Base-by-base conservation (phyloP, 2,888 invertebrate species). In the Andrena minutula region DNA sequence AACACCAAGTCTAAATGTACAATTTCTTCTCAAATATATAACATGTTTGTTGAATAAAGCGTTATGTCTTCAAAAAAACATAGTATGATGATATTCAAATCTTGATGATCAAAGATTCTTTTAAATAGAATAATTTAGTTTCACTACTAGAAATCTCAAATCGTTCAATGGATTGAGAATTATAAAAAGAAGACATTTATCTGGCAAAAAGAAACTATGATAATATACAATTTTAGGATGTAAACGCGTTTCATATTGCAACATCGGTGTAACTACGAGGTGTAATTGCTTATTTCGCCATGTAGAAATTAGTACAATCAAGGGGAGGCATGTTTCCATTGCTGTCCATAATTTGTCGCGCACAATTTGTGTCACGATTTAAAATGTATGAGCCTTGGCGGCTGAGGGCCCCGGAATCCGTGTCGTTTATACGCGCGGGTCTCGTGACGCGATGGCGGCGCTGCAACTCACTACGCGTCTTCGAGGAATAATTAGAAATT, bases 281-380 rank as follows among this genome's bases (percentile, higher is more conserved):
- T 41, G 23, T 61, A 32, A 60, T 23, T 61, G 65, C 51, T 71
- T 63, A 41, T 41, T 53, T 60, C 51, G 26, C 51, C 60, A 26
- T 23, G 5, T 28, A 32, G 66, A 30, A 72, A 80, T 80, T 72
- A 79, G 68, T 63, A 63, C 61, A 79, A 71, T 72, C 79, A 35
- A 30, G 72, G 53, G 63, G 35, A 79, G 71, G 47, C 81, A 66
- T 77, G 85, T 68, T 82, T 75, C 71, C 49, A 70, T 32, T 26
- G 64, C 23, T 82, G 69, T 70, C 69, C 76, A 79, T 80, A 87
- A 88, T 87, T 85, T 87, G 83, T 77, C 76, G 81, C 61, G 79
- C 58, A 70, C 76, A 79, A 87, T 86, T 87, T 83, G 81, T 83
- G 83, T 77, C 86, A 73, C 86, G 83, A 82, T 87, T 87, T 86